Base-by-base conservation (phyloP, 2,113 vertebrate genomes). In the Nanorana parkeri region DNA sequence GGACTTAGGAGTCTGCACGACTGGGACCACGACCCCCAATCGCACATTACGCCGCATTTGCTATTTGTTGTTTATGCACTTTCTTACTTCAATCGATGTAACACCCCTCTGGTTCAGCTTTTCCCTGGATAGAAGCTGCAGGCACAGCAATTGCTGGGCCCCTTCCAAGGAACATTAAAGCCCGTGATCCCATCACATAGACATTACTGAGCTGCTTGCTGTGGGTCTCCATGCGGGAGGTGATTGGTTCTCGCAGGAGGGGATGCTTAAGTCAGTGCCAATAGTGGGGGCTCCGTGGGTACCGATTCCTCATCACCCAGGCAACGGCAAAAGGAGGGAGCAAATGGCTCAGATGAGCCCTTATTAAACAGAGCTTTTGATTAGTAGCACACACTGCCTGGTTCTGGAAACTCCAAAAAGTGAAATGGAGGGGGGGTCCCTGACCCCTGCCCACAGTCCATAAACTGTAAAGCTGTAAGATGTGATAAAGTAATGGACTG, bases 141-240 rank as follows among this genome's bases (percentile, higher is more conserved):
- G 72, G 72, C 80, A 47, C 64, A 68, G 80, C 28, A 72, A 83
- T 83, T 75, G 71, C 80, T 75, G 80, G 80, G 71, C n/a, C 71
- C 73, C 63, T 58, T 83, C 71, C 80, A 83, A 76, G 63, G 80
- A 75, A 83, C 80, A 83, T 83, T 83, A 75, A 83, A 76, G 80
- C 52, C 64, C 56, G 63, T 83, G 71, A 75, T 75, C 72, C 80
- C 80, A 83, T 83, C 80, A 75, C 63, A 75, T 36, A 83, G 80
- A 76, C 72, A 81, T 81, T 67, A 74, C 80, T 67, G 80, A 66
- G 80, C 69, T 58, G 69, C 69, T 74, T n/a, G 63, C 72, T 76
- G 71, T 76, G 63, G 80, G 80, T 83, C 80, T 83, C 72, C 63
- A 76, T 29, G 23, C 80, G 29, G 80, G 80, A 76, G 72, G 80